Evolutionary conservation across 2,113 vertebrate species (phyloP), one percentile per base, ranked within the genome.

Genomic region (Bolborhynchus lineola): DNA sequence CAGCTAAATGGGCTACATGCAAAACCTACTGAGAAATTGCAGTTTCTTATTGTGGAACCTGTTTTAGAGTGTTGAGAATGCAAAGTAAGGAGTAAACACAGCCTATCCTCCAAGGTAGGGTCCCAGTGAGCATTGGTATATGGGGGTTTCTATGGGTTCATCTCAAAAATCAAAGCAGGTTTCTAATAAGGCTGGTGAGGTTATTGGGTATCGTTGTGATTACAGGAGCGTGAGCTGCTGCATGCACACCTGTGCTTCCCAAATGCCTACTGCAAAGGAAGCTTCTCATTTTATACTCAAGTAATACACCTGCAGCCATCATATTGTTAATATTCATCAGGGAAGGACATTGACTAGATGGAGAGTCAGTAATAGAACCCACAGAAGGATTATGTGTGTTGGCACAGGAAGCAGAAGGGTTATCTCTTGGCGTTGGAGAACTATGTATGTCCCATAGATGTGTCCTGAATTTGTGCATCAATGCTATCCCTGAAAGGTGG

Each of bases 1-100:
- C n/a, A 39, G 1, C 53, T 23, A 57, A 50, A 35, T 0, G 24
- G 42, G 11, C 33, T 65, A 7, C 2, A 1, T 49, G 17, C 41
- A 63, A 44, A 62, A 47, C 13, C 4, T 31, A 1, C n/a, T 10
- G 39, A 68, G 59, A 52, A 55, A 77, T 44, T 44, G 33, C 33
- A 79, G 12, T 21, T 79, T 10, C 6, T 85, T 55, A 3, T 42
- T 49, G 29, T 65, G 37, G 39, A 41, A 24, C 25, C 13, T 35
- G 9, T 55, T 70, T 57, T 74, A 9, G 31, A 57, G 33, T 5
- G 5, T 26, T 67, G 37, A 25, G 60, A 69, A 71, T 33, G 33
- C n/a, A 59, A 63, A 39, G 19, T 7, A 11, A 52, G 29, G 33
- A 17, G 7, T 23, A 74, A 83, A 31, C 7, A 10, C 13, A 41